phyloP scores from a whole-genome alignment of 2,113 vertebrate genomes.

The Eira barbara region DNA sequence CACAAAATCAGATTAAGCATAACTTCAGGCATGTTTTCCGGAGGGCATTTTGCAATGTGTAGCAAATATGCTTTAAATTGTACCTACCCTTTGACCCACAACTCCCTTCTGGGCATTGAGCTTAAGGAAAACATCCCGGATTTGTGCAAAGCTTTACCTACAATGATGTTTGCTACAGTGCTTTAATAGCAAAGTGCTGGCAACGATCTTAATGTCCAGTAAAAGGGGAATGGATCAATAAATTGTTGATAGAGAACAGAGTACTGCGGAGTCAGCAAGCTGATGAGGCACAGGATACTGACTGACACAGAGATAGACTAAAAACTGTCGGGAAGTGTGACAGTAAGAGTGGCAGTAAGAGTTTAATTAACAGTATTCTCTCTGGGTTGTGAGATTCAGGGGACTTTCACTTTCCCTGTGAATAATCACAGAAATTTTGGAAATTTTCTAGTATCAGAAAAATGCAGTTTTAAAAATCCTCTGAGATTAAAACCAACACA shows the following conservation, averaged over 20 bases:
- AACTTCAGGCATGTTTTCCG: neutral
- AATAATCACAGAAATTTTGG: neutral
- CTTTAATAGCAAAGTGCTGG: neutral
- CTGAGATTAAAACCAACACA: neutral
- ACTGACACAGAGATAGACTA: neutral
- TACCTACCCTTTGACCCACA: neutral
- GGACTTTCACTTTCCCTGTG: neutral
- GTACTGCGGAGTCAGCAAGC: neutral
- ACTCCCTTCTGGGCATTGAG: neutral
- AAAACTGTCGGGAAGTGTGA: neutral
- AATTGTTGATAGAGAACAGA: neutral
- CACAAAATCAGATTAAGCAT: neutral
- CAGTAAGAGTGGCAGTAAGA: neutral
- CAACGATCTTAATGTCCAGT: neutral
- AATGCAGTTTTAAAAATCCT: neutral
- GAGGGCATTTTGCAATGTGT: neutral
- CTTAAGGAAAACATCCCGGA: neutral
- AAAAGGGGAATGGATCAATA: neutral
- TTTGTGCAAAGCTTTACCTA: neutral
- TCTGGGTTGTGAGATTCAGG: neutral
- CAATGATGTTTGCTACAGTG: neutral
- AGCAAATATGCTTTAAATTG: constrained; percentile 38
- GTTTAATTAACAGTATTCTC: neutral
- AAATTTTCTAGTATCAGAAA: neutral
- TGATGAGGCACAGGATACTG: neutral